These are phyloP conservation scores for Neocloeon triangulifer DNA, from an alignment of 1,140 invertebrate species.

Conservation along the genomic window DNA sequence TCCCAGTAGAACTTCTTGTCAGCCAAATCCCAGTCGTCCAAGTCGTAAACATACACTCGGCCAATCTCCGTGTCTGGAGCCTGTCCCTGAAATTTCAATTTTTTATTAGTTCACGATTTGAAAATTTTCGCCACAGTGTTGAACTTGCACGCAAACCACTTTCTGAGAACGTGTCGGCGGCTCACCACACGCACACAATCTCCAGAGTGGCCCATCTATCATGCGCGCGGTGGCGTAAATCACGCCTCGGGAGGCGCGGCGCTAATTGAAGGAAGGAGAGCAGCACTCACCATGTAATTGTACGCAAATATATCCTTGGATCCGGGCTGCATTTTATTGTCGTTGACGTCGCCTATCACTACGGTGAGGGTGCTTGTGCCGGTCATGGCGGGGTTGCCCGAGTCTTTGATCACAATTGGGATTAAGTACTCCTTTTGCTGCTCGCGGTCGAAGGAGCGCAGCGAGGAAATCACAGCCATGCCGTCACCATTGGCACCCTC, in stretches of 20 bases:
- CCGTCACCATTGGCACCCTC: constrained; percentile 87
- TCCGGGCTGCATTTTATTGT: constrained; percentile 92
- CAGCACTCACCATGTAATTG: constrained; percentile 50
- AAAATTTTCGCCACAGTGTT: too few species aligned
- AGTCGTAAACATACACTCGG: constrained; percentile 83
- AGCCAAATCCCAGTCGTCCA: constrained; percentile 92
- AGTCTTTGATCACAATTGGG: constrained; percentile 83
- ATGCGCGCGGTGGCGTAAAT: too few species aligned
- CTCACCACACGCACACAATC: too few species aligned
- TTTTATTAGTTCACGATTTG: too few species aligned
- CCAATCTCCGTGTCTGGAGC: constrained; percentile 84
- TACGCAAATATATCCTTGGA: constrained; percentile 93
- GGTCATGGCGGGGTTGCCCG: constrained; percentile 71
- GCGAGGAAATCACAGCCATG: constrained; percentile 78
- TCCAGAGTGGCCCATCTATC: too few species aligned
- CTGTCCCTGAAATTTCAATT: constrained; percentile 42
- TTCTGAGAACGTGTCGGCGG: too few species aligned
- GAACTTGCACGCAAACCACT: too few species aligned
- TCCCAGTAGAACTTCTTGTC: constrained; percentile 96
- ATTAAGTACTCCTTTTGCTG: constrained; percentile 86
- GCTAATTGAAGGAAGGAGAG: too few species aligned
- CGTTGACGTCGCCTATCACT: constrained; percentile 88
- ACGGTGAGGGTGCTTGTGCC: constrained; percentile 87
- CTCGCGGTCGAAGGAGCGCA: constrained; percentile 82
- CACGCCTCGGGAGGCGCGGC: too few species aligned